phyloP scores from a whole-genome alignment of 1,140 invertebrate genomes.

The Prorops nasuta region DNA sequence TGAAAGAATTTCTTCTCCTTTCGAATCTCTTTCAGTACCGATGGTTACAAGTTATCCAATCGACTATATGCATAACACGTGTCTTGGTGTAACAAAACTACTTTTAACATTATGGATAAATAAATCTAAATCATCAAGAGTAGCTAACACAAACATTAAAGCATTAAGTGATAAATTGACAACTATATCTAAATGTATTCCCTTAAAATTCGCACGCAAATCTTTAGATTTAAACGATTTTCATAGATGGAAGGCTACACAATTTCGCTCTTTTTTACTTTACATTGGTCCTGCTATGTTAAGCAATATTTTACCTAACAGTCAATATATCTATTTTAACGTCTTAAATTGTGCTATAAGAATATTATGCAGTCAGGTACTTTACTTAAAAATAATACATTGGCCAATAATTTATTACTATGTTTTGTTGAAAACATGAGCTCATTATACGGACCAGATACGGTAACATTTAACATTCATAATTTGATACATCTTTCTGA shows the following conservation, averaged over 20 bases:
- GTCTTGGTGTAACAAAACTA: slow-evolving; percentile 27
- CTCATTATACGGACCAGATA: slow-evolving; percentile 7
- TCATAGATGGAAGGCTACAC: slow-evolving; percentile 33
- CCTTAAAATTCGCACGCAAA: slow-evolving; percentile 30
- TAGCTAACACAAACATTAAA: not conserved
- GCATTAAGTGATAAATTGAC: not conserved
- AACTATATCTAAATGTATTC: slow-evolving; percentile 6
- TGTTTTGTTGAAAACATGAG: slow-evolving; percentile 5
- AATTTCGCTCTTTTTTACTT: slow-evolving; percentile 31
- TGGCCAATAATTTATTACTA: slow-evolving; percentile 2
- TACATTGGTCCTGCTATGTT: slow-evolving; percentile 30
- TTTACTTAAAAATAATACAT: slow-evolving; percentile 2
- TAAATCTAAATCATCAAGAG: not conserved
- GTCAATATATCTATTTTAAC: not conserved
- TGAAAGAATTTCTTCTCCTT: slow-evolving; percentile 1
- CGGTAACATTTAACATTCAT: slow-evolving; percentile 12
- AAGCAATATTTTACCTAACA: not conserved
- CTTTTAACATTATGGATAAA: slow-evolving; percentile 21
- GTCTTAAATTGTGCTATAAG: slow-evolving; percentile 1
- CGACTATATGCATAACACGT: slow-evolving; percentile 30
- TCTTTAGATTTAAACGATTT: slow-evolving; percentile 21
- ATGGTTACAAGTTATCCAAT: slow-evolving; percentile 20
- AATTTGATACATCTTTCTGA: slow-evolving; percentile 9
- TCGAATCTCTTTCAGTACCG: slow-evolving; percentile 14
- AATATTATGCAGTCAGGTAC: slow-evolving; percentile 2